A percentile compares a stretch with the other conserved stretches of the same genome.
These are phyloP conservation scores for Euschistus heros DNA, from an alignment of 1,140 invertebrate species.

Conservation along the genomic window DNA sequence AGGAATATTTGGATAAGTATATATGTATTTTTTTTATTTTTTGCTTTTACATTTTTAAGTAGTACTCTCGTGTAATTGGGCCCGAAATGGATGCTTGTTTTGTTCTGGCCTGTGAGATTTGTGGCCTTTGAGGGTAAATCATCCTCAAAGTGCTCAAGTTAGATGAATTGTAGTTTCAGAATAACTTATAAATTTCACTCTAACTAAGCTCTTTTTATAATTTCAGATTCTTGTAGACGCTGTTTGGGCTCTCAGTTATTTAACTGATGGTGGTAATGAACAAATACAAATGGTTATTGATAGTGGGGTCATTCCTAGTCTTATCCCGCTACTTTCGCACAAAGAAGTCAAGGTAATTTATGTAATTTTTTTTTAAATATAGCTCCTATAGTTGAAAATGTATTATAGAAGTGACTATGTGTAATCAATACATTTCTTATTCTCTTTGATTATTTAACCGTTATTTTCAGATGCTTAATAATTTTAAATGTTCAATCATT, in stretches of 20 bases:
- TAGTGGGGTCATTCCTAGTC: conserved; percentile 82
- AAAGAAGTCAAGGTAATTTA: conserved; percentile 89
- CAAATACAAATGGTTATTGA: conserved; percentile 99
- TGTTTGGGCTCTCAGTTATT: conserved; percentile 97
- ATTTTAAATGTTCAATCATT: background rate
- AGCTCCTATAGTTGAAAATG: no score
- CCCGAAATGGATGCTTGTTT: no score
- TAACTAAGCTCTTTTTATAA: conserved; percentile 24
- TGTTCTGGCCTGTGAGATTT: no score
- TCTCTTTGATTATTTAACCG: no score
- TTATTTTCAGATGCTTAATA: background rate
- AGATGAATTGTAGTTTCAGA: background rate
- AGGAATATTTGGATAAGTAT: no score
- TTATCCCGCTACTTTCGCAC: conserved; percentile 91
- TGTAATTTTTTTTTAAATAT: background rate
- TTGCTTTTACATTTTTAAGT: no score
- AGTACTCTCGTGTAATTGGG: no score
- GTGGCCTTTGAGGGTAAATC: background rate
- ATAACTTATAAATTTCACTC: background rate
- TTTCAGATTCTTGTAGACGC: conserved; percentile 93
- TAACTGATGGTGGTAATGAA: conserved; percentile 96
- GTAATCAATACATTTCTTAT: background rate
- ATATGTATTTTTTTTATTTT: no score
- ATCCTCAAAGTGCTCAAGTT: background rate
- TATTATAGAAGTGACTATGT: no score